Base-by-base conservation (phyloP, 2,797 vertebrate genomes). In the Octomys mimax region DNA sequence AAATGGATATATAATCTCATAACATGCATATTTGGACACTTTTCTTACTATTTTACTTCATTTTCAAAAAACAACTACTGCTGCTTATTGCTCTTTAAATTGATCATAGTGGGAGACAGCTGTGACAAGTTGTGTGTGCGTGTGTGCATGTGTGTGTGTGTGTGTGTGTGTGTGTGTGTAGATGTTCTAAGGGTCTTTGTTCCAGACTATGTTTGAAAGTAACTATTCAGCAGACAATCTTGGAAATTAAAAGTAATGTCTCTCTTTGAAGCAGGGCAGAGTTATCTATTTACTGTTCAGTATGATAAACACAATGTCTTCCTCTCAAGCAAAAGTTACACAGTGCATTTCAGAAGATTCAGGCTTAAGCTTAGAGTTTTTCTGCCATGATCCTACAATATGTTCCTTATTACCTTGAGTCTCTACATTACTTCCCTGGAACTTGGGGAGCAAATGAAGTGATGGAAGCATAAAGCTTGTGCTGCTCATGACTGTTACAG, bases 21-120 rank as follows among this genome's bases (percentile, higher is more conserved):
- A 42, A 28, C 28, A 57, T 71, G 59, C 75, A 42, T 39, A 71
- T 28, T 71, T 42, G 80, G n/a, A 49, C 21, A 81, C 46, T 81
- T 85, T 92, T 80, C 36, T 87, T 57, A 87, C 31, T 62, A 9
- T 28, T 71, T 26, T 85, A 33, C 36, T 68, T 52, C 66, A 61
- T 66, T 13, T 80, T 80, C 82, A 62, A 46, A 46, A 26, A 11
- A 82, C 77, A 77, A 39, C 26, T 84, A 79, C 68, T 93, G 2
- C 26, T 87, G 28, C 12, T 90, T 75, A 9, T 91, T 26, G 57
- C 28, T 26, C 39, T 95, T 70, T 91, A 66, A 94, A 49, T 88
- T 64, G 81, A 68, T 46, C 22, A 70, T 49, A 13, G 31, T 77
- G 31, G 24, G 13, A 79, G 36, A 87, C 36, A 68, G 7, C 59